A percentile compares a stretch with the other conserved stretches of the same genome.
phyloP scores from a whole-genome alignment of 2,888 invertebrate genomes.

The Ophion slaviceki region DNA sequence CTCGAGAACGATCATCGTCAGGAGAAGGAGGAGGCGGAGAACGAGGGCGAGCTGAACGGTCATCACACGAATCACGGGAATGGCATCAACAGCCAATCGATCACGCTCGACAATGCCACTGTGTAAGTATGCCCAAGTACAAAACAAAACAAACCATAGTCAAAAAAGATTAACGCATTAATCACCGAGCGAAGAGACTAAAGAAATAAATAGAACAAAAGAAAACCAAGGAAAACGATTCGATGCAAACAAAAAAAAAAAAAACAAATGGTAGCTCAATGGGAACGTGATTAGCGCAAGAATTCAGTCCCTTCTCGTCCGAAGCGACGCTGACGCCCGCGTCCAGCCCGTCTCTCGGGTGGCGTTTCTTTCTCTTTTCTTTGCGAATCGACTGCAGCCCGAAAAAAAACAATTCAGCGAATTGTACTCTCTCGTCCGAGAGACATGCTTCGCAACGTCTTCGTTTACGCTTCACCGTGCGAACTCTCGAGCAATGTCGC shows the following conservation, averaged over 20 bases:
- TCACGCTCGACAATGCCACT: constrained; percentile 82
- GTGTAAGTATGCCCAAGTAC: constrained; percentile 80
- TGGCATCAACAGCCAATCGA: constrained; percentile 81
- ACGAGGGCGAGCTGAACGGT: constrained; percentile 81
- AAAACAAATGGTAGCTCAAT: constrained; percentile 32
- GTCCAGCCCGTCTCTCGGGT: background rate
- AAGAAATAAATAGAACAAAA: constrained; percentile 27
- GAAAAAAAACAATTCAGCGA: background rate
- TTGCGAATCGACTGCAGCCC: background rate
- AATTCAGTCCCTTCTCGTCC: constrained; percentile 7
- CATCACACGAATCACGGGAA: constrained; percentile 82
- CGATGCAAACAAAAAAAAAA: constrained; percentile 14
- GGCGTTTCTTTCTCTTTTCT: constrained; percentile 1
- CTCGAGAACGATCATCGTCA: constrained; percentile 79
- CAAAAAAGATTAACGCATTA: constrained; percentile 18
- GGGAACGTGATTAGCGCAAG: constrained; percentile 27
- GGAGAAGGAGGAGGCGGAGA: constrained; percentile 79
- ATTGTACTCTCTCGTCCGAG: background rate
- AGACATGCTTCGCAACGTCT: background rate
- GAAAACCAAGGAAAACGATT: constrained; percentile 10
- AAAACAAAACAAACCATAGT: constrained; percentile 46
- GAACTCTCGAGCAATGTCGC: constrained; percentile 26
- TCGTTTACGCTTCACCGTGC: constrained; percentile 12
- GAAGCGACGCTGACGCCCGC: background rate
- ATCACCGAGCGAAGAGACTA: constrained; percentile 37